Base-by-base conservation (phyloP, 2,797 vertebrate genomes). In the Cirrhinus molitorella region DNA sequence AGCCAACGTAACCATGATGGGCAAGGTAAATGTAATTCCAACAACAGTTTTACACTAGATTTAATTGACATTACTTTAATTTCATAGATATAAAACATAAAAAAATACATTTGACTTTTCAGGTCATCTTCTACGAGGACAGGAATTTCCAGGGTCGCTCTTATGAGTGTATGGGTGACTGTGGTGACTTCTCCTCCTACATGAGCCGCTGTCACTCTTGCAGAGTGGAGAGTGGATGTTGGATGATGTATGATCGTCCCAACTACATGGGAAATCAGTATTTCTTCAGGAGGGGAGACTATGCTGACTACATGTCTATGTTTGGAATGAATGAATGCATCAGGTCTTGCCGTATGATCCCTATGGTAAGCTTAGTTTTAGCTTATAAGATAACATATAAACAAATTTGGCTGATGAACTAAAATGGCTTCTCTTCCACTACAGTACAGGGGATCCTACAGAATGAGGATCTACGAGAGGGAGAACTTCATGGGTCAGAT, bases 211-310 rank as follows among this genome's bases (percentile, higher is more conserved):
- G 88, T 67, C 78, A 88, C 79, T 88, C 88, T 49, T 88, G 83
- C 55, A 88, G 79, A 73, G 88, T 89, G 49, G 87, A 88, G 74
- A 87, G 85, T 0, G 88, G 88, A 23, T 89, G 88, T 68, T 90
- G 86, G 85, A 91, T 91, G 90, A 87, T 88, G 31, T 91, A 91
- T 31, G 91, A 91, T 66, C 66, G 78, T 9, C 81, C 89, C 79
- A 91, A 90, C 85, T 91, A 85, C 80, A 87, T 86, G 71, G 90
- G 90, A 37, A 87, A 90, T 83, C 84, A 86, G 79, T 86, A 83
- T 68, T 83, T 88, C 77, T 85, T 90, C 28, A 90, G 73, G 47
- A 90, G 85, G 34, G 90, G 90, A n/a, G 90, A 91, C 23, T 91
- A 90, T 13, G 75, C 89, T 1, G 89, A 91, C 76, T 91, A 89